Evolutionary conservation across 1,140 invertebrate species (phyloP).

Genomic region (Monomorium pharaonis): DNA sequence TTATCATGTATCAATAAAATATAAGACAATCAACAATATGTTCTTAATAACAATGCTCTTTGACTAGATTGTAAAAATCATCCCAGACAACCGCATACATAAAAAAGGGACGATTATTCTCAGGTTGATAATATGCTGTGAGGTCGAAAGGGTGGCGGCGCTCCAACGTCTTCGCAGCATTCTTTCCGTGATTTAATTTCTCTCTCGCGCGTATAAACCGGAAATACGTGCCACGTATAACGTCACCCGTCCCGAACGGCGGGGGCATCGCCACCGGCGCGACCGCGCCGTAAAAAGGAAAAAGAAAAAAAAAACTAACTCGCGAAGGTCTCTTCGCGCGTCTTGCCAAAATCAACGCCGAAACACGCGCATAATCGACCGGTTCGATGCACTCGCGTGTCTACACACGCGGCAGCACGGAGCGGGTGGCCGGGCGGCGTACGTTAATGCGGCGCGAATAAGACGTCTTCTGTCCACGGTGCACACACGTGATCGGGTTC

Average conservation of each 20-base stretch:
- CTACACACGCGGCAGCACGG: constrained; percentile 46
- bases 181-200: constrained; percentile 16
- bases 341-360: constrained; percentile 39
- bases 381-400: constrained; percentile 50
- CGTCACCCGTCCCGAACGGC: not conserved
- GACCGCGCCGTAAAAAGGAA: constrained; percentile 4
- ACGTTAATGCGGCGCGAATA: constrained; percentile 36
- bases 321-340: too few species aligned
- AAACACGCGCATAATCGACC: constrained; percentile 36
- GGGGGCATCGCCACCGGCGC: not conserved
- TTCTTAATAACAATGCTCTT: too few species aligned
- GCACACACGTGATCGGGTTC: constrained; percentile 67
- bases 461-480: constrained; percentile 51
- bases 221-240: constrained; percentile 8
- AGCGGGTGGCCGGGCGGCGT: not conserved
- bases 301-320: too few species aligned
- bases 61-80: too few species aligned
- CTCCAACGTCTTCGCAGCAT: not conserved
- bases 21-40: too few species aligned
- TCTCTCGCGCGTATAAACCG: not conserved
- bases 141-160: not conserved
- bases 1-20: too few species aligned
- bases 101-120: too few species aligned
- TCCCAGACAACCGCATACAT: too few species aligned
- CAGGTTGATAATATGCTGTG: not conserved